These are phyloP conservation scores for Phenganax marumi DNA, from an alignment of 92 coral and sea anemone species.

Conservation along the genomic window DNA sequence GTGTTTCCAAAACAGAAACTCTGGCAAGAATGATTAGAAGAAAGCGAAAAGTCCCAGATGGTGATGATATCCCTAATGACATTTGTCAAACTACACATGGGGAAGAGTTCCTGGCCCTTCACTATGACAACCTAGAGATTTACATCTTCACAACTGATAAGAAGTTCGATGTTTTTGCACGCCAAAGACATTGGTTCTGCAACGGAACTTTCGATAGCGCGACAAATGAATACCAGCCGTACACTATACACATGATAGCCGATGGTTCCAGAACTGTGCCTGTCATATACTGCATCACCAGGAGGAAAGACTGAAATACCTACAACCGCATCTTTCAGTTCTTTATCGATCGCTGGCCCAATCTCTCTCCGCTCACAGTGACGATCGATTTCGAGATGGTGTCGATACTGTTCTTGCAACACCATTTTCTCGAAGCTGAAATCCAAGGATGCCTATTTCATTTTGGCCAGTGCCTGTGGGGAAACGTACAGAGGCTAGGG, in stretches of 20 bases:
- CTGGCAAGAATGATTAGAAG: constrained; percentile 27
- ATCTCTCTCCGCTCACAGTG: constrained; percentile 19
- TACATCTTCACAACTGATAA: not conserved
- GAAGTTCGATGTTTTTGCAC: not conserved
- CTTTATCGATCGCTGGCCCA: not conserved
- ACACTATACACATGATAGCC: not conserved
- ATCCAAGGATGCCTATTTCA: constrained; percentile 6
- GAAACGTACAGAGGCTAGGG: constrained; percentile 19
- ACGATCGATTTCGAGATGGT: not conserved
- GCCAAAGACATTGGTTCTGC: not conserved
- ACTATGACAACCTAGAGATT: not conserved
- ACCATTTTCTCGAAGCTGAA: not conserved
- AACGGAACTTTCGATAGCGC: not conserved
- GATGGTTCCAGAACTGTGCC: not conserved
- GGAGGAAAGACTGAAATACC: constrained; percentile 10
- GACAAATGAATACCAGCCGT: not conserved
- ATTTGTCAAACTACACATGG: not conserved
- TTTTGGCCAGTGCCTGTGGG: constrained; percentile 18
- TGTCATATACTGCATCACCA: not conserved
- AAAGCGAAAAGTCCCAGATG: constrained; percentile 19
- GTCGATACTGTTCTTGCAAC: not conserved
- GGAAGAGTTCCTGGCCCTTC: not conserved
- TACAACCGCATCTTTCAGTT: constrained; percentile 29
- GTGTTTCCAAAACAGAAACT: not conserved
- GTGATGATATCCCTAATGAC: constrained; percentile 10